phyloP scores from a whole-genome alignment of 2,797 vertebrate genomes.

The Darevskia nairensis region DNA sequence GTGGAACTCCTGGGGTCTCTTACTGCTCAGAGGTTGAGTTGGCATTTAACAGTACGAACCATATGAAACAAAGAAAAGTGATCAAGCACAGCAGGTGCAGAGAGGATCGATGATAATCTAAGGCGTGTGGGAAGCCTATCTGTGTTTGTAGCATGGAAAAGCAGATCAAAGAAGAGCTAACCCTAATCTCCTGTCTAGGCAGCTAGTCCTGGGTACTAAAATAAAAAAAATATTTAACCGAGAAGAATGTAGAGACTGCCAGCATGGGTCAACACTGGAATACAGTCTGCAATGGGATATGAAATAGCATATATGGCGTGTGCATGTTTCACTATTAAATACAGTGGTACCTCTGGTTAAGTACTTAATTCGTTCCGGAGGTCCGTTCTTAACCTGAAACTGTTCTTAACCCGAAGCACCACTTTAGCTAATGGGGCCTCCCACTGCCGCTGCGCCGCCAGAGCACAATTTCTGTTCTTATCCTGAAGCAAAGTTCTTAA shows the following conservation, averaged over 20 bases:
- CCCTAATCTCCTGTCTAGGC: background rate
- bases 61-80: background rate
- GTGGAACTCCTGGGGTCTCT: too few relatives aligned
- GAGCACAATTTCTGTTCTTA: too few relatives aligned
- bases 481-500: too few relatives aligned
- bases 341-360: too few relatives aligned
- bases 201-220: background rate
- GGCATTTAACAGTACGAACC: too few relatives aligned
- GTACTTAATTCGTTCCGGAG: too few relatives aligned
- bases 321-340: background rate
- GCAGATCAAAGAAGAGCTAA: background rate
- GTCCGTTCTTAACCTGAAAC: too few relatives aligned
- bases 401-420: too few relatives aligned
- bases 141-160: background rate
- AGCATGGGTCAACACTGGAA: background rate
- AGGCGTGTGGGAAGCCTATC: background rate
- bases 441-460: too few relatives aligned
- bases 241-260: background rate
- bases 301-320: background rate
- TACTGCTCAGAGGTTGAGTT: too few relatives aligned
- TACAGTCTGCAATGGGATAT: background rate
- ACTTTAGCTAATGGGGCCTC: too few relatives aligned
- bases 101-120: constrained; percentile 3
- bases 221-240: background rate
- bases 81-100: background rate